A percentile compares a stretch with the other conserved stretches of the same genome.
These are phyloP conservation scores for Passer domesticus DNA, from an alignment of 2,113 vertebrate genomes.

Conservation along the genomic window DNA sequence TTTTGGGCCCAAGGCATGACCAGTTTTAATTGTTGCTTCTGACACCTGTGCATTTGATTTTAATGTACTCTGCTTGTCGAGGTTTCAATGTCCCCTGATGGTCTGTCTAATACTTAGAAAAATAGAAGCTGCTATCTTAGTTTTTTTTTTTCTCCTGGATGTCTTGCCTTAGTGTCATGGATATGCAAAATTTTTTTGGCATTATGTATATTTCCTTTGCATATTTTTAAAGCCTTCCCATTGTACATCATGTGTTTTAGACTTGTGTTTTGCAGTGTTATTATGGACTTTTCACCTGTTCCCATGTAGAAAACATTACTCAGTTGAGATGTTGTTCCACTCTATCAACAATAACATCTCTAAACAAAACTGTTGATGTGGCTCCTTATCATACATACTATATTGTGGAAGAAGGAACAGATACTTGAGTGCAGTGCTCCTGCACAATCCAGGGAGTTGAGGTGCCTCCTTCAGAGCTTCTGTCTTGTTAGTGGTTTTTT, in stretches of 20 bases:
- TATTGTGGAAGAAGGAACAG: not conserved
- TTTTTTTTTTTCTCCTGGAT: not conserved
- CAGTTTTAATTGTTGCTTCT: fast-evolving
- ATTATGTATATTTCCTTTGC: not conserved
- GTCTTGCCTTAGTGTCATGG: not conserved
- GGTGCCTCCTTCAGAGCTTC: not conserved
- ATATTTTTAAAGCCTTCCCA: not conserved
- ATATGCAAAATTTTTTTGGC: not conserved
- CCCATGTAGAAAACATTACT: not conserved
- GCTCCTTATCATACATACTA: not conserved
- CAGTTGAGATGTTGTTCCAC: not conserved
- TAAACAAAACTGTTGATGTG: not conserved
- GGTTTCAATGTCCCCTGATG: not conserved
- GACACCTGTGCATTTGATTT: not conserved
- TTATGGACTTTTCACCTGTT: not conserved
- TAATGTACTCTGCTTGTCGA: not conserved
- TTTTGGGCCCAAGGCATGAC: not conserved
- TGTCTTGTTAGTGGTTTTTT: not conserved
- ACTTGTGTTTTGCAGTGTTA: not conserved
- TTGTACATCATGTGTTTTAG: not conserved
- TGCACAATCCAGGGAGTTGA: fast-evolving
- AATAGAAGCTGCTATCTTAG: not conserved
- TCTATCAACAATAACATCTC: not conserved
- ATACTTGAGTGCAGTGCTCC: not conserved
- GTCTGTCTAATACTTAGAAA: not conserved